Conservation (phyloP, 2,113 vertebrate genomes). For the Anoura caudifer region DNA sequence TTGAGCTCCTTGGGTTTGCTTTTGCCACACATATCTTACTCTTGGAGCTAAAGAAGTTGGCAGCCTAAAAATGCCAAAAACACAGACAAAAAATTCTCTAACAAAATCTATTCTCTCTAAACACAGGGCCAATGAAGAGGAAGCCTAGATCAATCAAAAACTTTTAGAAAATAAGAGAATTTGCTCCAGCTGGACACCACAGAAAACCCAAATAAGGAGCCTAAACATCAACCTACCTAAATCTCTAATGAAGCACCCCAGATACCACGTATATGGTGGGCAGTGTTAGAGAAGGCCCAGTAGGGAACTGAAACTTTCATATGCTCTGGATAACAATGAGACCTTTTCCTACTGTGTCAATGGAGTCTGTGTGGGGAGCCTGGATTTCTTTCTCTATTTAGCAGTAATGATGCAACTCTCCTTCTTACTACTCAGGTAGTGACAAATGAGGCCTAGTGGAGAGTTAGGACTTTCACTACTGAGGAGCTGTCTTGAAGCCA, state of each 20-base stretch:
- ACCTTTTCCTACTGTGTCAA: not conserved
- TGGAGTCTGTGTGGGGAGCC: accelerated
- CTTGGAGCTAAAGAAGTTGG: not conserved
- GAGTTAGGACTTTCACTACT: not conserved
- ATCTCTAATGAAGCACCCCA: not conserved
- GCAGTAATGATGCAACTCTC: not conserved
- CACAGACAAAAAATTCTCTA: not conserved
- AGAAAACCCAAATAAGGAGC: not conserved
- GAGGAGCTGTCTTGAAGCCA: not conserved
- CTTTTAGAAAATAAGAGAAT: not conserved
- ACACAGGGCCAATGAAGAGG: not conserved
- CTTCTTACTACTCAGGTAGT: not conserved
- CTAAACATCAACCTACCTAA: not conserved
- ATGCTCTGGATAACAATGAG: not conserved
- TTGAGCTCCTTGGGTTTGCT: not conserved
- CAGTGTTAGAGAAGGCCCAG: not conserved
- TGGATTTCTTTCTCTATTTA: not conserved
- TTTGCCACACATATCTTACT: not conserved
- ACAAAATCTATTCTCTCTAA: not conserved
- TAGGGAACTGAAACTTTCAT: not conserved
- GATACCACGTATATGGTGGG: not conserved
- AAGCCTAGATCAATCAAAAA: not conserved
- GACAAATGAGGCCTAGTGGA: not conserved
- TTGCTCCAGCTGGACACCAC: not conserved
- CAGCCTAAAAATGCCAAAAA: not conserved